Evolutionary conservation across 1,140 invertebrate genomes (phyloP), one percentile per base, ranked within the genome.

Genomic region (Platorchestia sp.): DNA sequence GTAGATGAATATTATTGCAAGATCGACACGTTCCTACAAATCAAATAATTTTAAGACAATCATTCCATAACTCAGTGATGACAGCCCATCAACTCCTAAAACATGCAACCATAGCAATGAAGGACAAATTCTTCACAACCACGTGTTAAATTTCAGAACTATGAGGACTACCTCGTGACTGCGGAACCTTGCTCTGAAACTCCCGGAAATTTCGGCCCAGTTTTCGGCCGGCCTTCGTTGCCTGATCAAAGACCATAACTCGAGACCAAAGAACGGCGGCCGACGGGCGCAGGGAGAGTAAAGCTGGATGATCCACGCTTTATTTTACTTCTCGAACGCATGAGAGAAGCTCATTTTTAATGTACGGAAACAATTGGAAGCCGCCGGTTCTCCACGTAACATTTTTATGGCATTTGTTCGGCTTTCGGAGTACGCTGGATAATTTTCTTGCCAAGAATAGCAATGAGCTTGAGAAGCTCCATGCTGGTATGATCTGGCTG

Each of bases 321-420:
- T 90, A 90, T 90, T 90, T 90, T 90, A 27, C 44, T 43, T 42
- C 44, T 43, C 14, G 41, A 45, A 41, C 10, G 87, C 87, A 90
- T 27, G 87, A 90, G 41, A 14, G 87, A 43, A 42, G 87, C 41
- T 90, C 87, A 45, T 90, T 90, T 90, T 90, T 90, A 90, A 90
- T 44, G 44, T 44, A 90, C 22, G 87, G 41, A 90, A 90, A 90
- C 87, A 90, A 90, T 90, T 44, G 87, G 41, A 90, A 90, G 87
- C 87, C 19, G 87, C 87, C 27, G 87, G 19, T 90, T 43, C 44
- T 90, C 87, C 44, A 6, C 14, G 87, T 43, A 41, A 90, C 87
- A 90, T 90, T 90, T 75, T 90, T 90, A 90, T 22, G 87, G 87
- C 41, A 19, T 43, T 43, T 42, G 5, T 41, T 90, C 44, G 41